phyloP scores from a whole-genome alignment of 2,113 vertebrate genomes.

The Notarius lentiginosus region DNA sequence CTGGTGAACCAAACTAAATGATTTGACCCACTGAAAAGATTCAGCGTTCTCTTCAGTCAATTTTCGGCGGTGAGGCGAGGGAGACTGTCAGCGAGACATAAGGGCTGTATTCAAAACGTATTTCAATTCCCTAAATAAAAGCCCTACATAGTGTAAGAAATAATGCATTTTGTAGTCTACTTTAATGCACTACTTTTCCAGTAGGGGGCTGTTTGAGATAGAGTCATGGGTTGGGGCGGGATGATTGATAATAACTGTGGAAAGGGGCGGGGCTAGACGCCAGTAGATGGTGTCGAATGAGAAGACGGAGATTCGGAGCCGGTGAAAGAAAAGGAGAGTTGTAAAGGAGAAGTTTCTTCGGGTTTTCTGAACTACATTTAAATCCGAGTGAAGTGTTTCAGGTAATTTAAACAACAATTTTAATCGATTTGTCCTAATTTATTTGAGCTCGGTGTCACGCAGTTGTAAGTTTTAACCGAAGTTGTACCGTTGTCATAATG shows the following conservation, averaged over 20 bases:
- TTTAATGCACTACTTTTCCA: background rate
- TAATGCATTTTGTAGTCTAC: background rate
- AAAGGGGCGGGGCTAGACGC: constrained; percentile 45
- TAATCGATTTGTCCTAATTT: background rate
- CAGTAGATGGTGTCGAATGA: constrained; percentile 49
- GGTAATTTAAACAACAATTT: background rate
- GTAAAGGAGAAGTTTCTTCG: background rate
- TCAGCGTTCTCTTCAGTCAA: background rate
- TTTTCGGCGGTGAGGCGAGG: background rate
- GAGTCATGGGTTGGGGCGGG: background rate
- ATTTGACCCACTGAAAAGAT: background rate
- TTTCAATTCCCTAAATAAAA: background rate
- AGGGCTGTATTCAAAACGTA: background rate
- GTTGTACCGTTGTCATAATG: background rate
- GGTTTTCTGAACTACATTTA: no score
- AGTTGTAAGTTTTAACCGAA: background rate
- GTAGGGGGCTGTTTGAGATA: background rate
- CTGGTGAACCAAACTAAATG: background rate
- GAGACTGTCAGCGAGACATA: background rate
- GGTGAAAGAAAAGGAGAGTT: constrained; percentile 22
- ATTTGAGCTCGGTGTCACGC: background rate
- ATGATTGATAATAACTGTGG: background rate
- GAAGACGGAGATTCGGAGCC: constrained; percentile 21
- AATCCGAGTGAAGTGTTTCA: background rate
- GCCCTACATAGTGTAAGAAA: background rate